Percentiles rank a stretch among this genome's conserved stretches.
These are phyloP conservation scores for Drosophila murphyi DNA, from an alignment of 1,140 invertebrate genomes.

Conservation along the genomic window DNA sequence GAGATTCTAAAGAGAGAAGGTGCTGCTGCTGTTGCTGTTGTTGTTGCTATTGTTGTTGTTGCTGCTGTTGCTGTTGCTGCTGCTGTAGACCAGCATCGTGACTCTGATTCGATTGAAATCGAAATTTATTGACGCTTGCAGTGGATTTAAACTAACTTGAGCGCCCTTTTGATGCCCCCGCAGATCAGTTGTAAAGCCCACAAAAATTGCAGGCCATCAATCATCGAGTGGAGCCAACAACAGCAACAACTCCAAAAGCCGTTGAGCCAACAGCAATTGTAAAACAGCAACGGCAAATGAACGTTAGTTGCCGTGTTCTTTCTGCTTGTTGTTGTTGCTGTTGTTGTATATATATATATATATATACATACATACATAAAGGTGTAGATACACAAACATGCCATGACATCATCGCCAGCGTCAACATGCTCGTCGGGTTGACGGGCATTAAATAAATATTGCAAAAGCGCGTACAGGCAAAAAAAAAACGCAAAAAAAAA, in stretches of 20 bases:
- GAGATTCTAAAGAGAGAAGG: neutral
- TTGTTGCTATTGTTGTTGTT: too few species aligned
- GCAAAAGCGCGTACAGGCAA: slow-evolving; percentile 53
- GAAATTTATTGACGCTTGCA: too few species aligned
- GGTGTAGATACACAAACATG: neutral
- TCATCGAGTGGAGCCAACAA: slow-evolving; percentile 34
- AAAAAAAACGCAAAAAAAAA: slow-evolving; percentile 51
- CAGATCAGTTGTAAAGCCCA: slow-evolving; percentile 16
- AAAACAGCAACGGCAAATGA: slow-evolving; percentile 27
- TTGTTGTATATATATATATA: slow-evolving; percentile 12
- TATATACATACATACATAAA: neutral
- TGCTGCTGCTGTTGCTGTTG: too few species aligned
- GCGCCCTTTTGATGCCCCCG: slow-evolving; percentile 3
- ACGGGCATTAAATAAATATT: slow-evolving; percentile 63
- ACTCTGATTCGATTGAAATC: too few species aligned
- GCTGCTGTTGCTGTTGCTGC: too few species aligned
- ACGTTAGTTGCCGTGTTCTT: slow-evolving; percentile 11
- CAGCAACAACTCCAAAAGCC: neutral
- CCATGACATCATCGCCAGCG: slow-evolving; percentile 66
- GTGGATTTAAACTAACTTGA: neutral
- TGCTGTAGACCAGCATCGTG: too few species aligned
- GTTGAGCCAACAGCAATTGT: slow-evolving; percentile 13
- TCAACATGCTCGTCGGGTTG: neutral
- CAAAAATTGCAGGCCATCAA: slow-evolving; percentile 49
- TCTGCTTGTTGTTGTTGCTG: slow-evolving; percentile 13